phyloP scores from a whole-genome alignment of 2,797 vertebrate species.

The Poeciliopsis presidionis region DNA sequence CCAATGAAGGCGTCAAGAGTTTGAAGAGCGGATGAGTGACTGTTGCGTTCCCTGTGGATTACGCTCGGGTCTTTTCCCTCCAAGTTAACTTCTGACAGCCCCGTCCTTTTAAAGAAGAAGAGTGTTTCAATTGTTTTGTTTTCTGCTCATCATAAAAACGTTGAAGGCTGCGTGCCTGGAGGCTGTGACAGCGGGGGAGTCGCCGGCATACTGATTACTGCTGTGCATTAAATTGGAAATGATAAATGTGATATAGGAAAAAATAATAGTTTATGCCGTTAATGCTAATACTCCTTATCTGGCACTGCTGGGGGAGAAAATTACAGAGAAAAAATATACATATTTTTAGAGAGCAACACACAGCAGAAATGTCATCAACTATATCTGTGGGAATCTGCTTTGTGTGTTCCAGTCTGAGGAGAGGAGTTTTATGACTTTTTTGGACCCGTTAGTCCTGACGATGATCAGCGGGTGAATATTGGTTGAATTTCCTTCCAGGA shows the following conservation, averaged over 20 bases:
- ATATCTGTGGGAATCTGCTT: constrained; percentile 8
- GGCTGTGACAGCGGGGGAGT: constrained; percentile 51
- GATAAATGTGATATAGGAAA: constrained; percentile 44
- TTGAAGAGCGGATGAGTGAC: constrained; percentile 48
- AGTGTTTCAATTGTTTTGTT: constrained; percentile 40
- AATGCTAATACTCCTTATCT: constrained; percentile 34
- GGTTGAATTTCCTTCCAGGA: constrained; percentile 45
- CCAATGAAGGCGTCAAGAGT: constrained; percentile 27
- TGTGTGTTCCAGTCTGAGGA: constrained; percentile 11
- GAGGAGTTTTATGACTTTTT: constrained; percentile 25
- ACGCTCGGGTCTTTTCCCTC: constrained; percentile 42
- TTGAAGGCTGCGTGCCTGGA: constrained; percentile 38
- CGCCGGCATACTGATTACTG: constrained; percentile 45
- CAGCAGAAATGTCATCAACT: constrained; percentile 29
- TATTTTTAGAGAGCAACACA: constrained; percentile 20
- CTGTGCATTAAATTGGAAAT: constrained; percentile 57
- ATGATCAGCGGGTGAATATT: constrained; percentile 46
- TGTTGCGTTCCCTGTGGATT: constrained; percentile 46
- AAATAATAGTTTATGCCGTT: constrained; percentile 26
- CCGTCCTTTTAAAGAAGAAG: constrained; percentile 40
- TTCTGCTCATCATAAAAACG: constrained; percentile 27
- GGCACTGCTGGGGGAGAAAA: constrained; percentile 18
- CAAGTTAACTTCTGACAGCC: constrained; percentile 54
- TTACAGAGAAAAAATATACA: not conserved
- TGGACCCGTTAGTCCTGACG: constrained; percentile 28